Conservation (phyloP, 2,797 vertebrate genomes). For the Girardinus metallicus region DNA sequence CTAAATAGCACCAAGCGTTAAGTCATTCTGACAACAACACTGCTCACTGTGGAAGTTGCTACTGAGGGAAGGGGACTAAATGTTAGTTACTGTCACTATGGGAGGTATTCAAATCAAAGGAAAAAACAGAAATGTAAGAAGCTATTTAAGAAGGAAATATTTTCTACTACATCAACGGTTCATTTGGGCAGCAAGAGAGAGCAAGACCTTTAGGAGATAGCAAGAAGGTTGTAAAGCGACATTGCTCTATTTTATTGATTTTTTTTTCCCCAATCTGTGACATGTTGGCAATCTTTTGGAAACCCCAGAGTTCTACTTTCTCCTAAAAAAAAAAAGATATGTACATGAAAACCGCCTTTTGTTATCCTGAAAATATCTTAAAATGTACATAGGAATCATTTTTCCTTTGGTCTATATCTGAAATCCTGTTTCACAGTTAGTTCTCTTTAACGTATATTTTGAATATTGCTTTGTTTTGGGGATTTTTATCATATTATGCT, state of each 20-base stretch:
- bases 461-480: neutral
- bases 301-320: neutral
- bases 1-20: neutral
- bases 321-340: neutral
- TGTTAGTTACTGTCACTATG: neutral
- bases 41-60: neutral
- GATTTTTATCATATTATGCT: neutral
- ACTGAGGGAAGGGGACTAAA: neutral
- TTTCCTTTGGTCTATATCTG: neutral
- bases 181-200: neutral
- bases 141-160: neutral
- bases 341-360: neutral
- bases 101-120: neutral
- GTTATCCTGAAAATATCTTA: neutral
- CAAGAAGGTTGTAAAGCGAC: neutral
- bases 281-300: neutral
- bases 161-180: neutral
- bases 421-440: neutral
- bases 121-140: neutral
- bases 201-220: neutral
- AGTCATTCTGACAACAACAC: neutral
- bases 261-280: neutral
- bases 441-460: neutral
- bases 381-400: neutral
- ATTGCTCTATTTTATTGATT: neutral